Evolutionary conservation across 2,797 vertebrate species (phyloP).

Genomic region (Coluber constrictor): DNA sequence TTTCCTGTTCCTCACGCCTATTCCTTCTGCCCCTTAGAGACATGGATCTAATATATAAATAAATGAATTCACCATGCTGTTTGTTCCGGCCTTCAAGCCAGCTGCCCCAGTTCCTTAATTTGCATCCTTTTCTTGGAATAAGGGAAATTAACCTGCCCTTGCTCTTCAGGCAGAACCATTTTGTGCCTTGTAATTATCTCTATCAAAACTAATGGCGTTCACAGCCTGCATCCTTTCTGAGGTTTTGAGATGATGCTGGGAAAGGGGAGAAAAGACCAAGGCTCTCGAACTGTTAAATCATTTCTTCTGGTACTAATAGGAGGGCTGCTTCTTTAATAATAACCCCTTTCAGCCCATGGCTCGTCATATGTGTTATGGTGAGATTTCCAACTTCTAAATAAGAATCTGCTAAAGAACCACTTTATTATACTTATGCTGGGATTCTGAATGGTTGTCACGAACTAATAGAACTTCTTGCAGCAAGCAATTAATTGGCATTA

Average conservation of each 20-base stretch:
- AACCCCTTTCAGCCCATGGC: constrained; percentile 39
- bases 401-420: constrained; percentile 9
- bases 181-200: constrained; percentile 32
- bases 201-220: background rate
- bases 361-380: constrained; percentile 35
- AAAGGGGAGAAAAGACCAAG: background rate
- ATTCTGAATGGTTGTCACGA: constrained; percentile 24
- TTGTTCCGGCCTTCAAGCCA: background rate
- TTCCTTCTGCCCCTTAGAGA: background rate
- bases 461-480: background rate
- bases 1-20: background rate
- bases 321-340: constrained; percentile 47
- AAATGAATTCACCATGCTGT: too few species aligned
- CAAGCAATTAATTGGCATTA: background rate
- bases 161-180: constrained; percentile 16
- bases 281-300: constrained; percentile 42
- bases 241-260: background rate
- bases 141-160: constrained; percentile 44
- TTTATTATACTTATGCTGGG: constrained; percentile 33
- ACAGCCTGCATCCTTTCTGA: constrained; percentile 26
- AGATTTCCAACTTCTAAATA: constrained; percentile 12
- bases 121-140: constrained; percentile 9
- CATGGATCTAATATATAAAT: background rate
- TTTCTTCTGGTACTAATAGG: constrained; percentile 38
- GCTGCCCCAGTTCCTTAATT: background rate